Conservation (phyloP, 2,888 invertebrate genomes). For the Busseola fusca region DNA sequence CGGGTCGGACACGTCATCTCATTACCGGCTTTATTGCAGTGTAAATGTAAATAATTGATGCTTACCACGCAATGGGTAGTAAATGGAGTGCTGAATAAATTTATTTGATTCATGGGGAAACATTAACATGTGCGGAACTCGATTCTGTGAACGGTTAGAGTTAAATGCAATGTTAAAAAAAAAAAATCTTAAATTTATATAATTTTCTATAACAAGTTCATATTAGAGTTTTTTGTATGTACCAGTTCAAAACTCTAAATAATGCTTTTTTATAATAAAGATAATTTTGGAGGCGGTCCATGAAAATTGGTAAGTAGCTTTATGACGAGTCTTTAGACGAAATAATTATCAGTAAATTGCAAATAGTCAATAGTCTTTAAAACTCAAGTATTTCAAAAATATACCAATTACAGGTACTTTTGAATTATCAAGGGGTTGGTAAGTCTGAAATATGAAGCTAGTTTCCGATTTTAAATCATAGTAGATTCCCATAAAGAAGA, state of each 20-base stretch:
- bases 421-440: no score
- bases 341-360: background rate
- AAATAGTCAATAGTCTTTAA: background rate
- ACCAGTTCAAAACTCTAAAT: no score
- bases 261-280: background rate
- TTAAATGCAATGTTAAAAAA: background rate
- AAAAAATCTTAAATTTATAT: background rate
- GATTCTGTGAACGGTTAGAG: background rate
- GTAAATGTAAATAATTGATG: constrained; percentile 72
- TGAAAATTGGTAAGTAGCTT: background rate
- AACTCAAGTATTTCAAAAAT: no score
- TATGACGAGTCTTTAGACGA: background rate
- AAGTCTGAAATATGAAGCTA: no score
- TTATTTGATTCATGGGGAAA: background rate
- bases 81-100: constrained; percentile 32
- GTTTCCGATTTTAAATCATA: no score
- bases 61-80: constrained; percentile 27
- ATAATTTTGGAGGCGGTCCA: background rate
- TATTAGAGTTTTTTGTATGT: background rate
- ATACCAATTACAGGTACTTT: no score
- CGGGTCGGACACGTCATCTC: constrained; percentile 59
- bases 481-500: no score
- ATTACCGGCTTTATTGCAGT: constrained; percentile 65
- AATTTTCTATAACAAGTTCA: background rate
- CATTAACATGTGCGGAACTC: background rate